Evolutionary conservation across 30 jellyfish, hydroid and myxozoan genomes (phyloP).

Genomic region (Turritopsis dohrnii): DNA sequence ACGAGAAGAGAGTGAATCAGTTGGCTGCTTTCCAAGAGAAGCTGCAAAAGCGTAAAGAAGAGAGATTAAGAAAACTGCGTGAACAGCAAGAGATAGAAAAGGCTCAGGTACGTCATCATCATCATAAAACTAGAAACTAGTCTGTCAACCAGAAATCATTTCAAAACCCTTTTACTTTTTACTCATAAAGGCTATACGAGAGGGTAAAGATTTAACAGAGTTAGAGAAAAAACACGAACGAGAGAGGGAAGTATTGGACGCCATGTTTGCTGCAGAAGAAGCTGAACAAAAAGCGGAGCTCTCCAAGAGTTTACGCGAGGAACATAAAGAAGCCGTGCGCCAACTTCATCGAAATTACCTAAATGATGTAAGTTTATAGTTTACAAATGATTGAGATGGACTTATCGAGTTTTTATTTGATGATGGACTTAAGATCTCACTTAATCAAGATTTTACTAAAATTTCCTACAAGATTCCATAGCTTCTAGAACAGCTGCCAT

Average conservation of each 20-base stretch:
- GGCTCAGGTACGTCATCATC: slow-evolving; percentile 49
- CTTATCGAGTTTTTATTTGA: not conserved
- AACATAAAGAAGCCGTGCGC: slow-evolving; percentile 54
- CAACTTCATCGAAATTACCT: slow-evolving; percentile 57
- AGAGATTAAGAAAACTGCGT: slow-evolving; percentile 29
- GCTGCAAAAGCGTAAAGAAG: slow-evolving; percentile 46
- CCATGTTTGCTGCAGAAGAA: slow-evolving; percentile 64
- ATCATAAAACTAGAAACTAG: not conserved
- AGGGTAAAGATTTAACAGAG: slow-evolving; percentile 53
- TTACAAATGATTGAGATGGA: no score
- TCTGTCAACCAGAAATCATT: not conserved
- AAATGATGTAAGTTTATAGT: slow-evolving; percentile 37
- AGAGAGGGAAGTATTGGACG: slow-evolving; percentile 51
- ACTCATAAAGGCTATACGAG: slow-evolving; percentile 53
- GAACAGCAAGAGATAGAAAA: slow-evolving; percentile 63
- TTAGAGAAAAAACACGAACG: slow-evolving; percentile 50
- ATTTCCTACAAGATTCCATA: no score
- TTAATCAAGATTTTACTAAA: no score
- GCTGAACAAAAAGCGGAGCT: slow-evolving; percentile 75
- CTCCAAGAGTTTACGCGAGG: slow-evolving; percentile 49
- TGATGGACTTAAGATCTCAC: no score
- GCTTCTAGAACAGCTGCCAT: no score
- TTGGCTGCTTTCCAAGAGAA: slow-evolving; percentile 37
- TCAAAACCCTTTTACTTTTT: not conserved
- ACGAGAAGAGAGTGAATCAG: slow-evolving; percentile 35